phyloP scores from a whole-genome alignment of 1,140 invertebrate species.

The Anoplolepis gracilipes region DNA sequence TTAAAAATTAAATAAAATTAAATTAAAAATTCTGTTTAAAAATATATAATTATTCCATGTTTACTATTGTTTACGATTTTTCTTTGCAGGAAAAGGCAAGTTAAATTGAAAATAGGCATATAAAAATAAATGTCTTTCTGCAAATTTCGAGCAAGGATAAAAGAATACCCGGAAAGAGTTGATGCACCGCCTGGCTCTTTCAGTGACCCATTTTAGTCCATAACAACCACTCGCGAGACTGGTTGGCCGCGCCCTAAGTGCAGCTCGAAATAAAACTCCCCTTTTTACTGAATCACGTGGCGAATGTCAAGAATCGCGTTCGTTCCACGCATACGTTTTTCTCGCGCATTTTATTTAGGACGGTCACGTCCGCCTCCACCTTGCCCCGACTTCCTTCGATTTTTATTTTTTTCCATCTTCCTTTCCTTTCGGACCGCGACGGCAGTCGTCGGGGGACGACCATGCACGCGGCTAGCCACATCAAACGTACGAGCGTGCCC shows the following conservation, averaged over 20 bases:
- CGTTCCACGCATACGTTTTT: background rate
- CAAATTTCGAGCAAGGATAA: background rate
- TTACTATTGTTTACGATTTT: background rate
- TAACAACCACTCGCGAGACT: background rate
- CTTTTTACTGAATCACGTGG: constrained; percentile 6
- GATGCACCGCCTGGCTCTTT: background rate
- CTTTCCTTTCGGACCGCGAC: constrained; percentile 24
- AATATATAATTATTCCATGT: background rate
- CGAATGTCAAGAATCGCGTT: constrained; percentile 36
- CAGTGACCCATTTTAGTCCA: background rate
- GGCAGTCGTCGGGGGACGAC: constrained; percentile 59
- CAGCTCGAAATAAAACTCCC: constrained; percentile 27
- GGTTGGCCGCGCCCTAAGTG: background rate
- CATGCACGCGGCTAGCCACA: constrained; percentile 72
- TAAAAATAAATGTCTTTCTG: background rate
- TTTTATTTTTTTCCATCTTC: constrained; percentile 40
- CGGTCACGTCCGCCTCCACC: background rate
- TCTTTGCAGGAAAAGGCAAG: background rate
- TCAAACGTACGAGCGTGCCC: constrained; percentile 75
- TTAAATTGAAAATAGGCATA: background rate
- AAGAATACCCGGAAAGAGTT: background rate
- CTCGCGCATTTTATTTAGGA: constrained; percentile 61
- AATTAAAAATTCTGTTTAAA: background rate
- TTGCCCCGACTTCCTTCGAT: constrained; percentile 31
- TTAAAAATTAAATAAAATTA: constrained; percentile 2